Base-by-base conservation (phyloP, 2,113 vertebrate species). In the Pleuronectes platessa region DNA sequence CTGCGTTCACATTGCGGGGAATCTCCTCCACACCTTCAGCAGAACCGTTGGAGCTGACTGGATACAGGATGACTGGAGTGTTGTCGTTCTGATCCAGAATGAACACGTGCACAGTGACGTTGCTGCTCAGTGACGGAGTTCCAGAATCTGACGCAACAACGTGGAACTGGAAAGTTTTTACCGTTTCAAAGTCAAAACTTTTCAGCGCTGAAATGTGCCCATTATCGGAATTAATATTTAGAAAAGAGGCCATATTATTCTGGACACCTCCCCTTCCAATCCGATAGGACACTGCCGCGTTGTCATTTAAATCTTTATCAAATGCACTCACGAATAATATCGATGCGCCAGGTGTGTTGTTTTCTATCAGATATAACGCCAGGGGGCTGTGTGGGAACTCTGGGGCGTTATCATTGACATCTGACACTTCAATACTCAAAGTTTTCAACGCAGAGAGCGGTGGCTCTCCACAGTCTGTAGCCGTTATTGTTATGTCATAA, bases 401-500 rank as follows among this genome's bases (percentile, higher is more conserved):
- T 7, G 92, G 93, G 0, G 15, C 61, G 68, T 93, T 87, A 15
- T 93, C 93, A 40, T 93, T 93, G 1, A 93, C 87, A 83, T 94
- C 92, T 18, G 86, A 90, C 4, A 93, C 61, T 18, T 87, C 53
- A 45, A 93, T 76, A 8, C n/a, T 86, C 0, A 93, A 21, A 12
- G 26, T 82, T 89, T 89, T 89, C 3, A 80, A 64, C 0, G 88
- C 61, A 5, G 89, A 90, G 5, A 91, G 76, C 55, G 89, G 67
- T 3, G 89, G 87, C 0, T 89, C 73, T 0, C 92, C 93, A 53
- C 55, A 76, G 12, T 94, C 92, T 1, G 66, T 90, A 14, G 92
- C 92, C 49, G 71, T 90, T 71, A 94, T n/a, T 56, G 71, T 89
- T 73, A 90, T 86, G 13, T 95, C 93, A 81, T 95, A 96, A 69